phyloP scores from a whole-genome alignment of 2,797 vertebrate species.

The Aulostomus chinensis region DNA sequence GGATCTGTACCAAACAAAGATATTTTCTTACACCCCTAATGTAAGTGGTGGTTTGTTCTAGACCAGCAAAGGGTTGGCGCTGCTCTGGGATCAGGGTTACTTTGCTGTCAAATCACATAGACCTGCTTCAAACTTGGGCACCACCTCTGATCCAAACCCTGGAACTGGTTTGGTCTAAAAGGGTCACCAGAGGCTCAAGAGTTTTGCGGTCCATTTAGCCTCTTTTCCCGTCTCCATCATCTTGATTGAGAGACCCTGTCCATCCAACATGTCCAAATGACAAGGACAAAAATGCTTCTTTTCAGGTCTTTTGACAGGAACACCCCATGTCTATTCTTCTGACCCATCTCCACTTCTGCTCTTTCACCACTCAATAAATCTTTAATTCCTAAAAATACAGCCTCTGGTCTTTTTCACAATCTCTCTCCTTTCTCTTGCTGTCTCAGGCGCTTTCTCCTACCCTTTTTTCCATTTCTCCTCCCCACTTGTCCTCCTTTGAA shows the following conservation, averaged over 20 bases:
- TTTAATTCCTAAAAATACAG: slow-evolving; percentile 62
- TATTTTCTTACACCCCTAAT: no score
- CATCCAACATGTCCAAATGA: slow-evolving; percentile 57
- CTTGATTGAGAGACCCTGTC: slow-evolving; percentile 35
- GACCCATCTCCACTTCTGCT: slow-evolving; percentile 19
- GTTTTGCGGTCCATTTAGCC: no score
- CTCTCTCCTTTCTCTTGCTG: slow-evolving; percentile 21
- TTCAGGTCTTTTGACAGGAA: slow-evolving; percentile 44
- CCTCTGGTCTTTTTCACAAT: slow-evolving; percentile 38
- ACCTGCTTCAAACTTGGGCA: no score
- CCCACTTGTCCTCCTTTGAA: slow-evolving; percentile 63
- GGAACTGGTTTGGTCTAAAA: no score
- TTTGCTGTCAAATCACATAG: no score
- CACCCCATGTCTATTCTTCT: slow-evolving; percentile 36
- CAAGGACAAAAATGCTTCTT: slow-evolving; percentile 54
- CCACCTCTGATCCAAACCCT: no score
- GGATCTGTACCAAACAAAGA: no score
- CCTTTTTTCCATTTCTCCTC: slow-evolving; percentile 45
- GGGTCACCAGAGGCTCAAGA: no score
- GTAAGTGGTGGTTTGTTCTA: no score
- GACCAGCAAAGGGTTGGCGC: no score
- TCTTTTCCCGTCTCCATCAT: no score
- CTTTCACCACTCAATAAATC: slow-evolving; percentile 56
- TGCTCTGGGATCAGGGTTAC: no score
- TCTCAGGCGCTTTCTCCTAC: slow-evolving; percentile 16